Percentiles rank a stretch among this genome's conserved stretches.
These are phyloP conservation scores for Drosophila paulistorum DNA, from an alignment of 1,140 invertebrate species.

Conservation along the genomic window DNA sequence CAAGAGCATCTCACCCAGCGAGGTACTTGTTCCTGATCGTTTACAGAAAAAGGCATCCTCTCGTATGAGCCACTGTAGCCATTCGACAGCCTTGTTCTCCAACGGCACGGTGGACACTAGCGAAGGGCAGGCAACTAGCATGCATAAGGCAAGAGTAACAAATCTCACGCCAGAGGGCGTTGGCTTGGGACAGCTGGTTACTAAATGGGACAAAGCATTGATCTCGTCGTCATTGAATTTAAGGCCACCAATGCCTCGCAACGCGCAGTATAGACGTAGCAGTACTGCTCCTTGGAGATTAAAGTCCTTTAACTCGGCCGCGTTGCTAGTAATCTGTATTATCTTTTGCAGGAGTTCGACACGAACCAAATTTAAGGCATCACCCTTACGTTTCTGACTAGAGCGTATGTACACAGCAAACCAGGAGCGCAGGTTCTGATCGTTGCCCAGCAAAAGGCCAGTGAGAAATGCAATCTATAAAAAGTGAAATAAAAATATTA, in stretches of 20 bases:
- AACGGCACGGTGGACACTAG: conserved; percentile 90
- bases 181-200: conserved; percentile 95
- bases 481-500: background rate
- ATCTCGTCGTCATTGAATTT: conserved; percentile 98
- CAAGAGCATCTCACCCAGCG: conserved; percentile 98
- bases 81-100: conserved; percentile 95
- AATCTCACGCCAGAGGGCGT: conserved; percentile 95
- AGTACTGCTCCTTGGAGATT: conserved; percentile 92
- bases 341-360: conserved; percentile 90
- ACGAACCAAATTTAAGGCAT: conserved; percentile 89
- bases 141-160: conserved; percentile 96
- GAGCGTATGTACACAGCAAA: conserved; percentile 95
- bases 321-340: conserved; percentile 84
- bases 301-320: conserved; percentile 84
- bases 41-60: conserved; percentile 94
- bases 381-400: conserved; percentile 94
- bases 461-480: conserved; percentile 93
- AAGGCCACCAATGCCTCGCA: conserved; percentile 95
- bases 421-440: conserved; percentile 95
- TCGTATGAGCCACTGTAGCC: conserved; percentile 96
- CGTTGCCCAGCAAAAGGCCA: conserved; percentile 94
- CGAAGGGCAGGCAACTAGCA: conserved; percentile 96
- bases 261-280: conserved; percentile 94
- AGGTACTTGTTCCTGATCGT: conserved; percentile 90
- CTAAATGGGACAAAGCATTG: conserved; percentile 90